Conservation (phyloP, 2,797 vertebrate species). For the Xenentodon cancila region DNA sequence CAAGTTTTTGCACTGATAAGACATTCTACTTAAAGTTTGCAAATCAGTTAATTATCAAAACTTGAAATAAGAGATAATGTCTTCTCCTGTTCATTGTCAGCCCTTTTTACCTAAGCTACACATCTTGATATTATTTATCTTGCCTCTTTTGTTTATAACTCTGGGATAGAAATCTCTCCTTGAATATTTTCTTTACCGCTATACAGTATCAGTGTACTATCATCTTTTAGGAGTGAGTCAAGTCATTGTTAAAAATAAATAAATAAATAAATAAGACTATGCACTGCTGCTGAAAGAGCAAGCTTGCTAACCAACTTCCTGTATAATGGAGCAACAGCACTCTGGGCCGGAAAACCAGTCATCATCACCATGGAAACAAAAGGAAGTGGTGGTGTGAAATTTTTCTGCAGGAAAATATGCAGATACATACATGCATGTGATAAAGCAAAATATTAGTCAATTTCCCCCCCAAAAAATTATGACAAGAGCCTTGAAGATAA, state of each 20-base stretch:
- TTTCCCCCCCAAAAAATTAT: slow-evolving; percentile 3
- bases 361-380: slow-evolving; percentile 80
- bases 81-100: slow-evolving; percentile 20
- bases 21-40: slow-evolving; percentile 6
- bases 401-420: slow-evolving; percentile 66
- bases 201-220: slow-evolving; percentile 7
- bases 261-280: slow-evolving; percentile 51
- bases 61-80: slow-evolving; percentile 1
- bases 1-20: neutral
- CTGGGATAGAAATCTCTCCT: neutral
- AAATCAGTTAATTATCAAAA: slow-evolving; percentile 3
- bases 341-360: slow-evolving; percentile 71
- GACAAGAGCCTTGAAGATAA: neutral
- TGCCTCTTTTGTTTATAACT: neutral
- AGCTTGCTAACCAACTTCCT: slow-evolving; percentile 68
- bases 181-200: neutral
- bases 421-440: slow-evolving; percentile 36
- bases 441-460: slow-evolving; percentile 25
- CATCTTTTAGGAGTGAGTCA: slow-evolving; percentile 22
- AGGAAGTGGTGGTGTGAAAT: slow-evolving; percentile 83
- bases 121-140: slow-evolving; percentile 1
- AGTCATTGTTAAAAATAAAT: slow-evolving; percentile 47
- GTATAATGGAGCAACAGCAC: slow-evolving; percentile 65
- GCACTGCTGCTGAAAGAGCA: slow-evolving; percentile 70
- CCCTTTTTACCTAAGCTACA: slow-evolving; percentile 3